phyloP scores from a whole-genome alignment of 2,797 vertebrate genomes.

The Macrochelys suwanniensis region DNA sequence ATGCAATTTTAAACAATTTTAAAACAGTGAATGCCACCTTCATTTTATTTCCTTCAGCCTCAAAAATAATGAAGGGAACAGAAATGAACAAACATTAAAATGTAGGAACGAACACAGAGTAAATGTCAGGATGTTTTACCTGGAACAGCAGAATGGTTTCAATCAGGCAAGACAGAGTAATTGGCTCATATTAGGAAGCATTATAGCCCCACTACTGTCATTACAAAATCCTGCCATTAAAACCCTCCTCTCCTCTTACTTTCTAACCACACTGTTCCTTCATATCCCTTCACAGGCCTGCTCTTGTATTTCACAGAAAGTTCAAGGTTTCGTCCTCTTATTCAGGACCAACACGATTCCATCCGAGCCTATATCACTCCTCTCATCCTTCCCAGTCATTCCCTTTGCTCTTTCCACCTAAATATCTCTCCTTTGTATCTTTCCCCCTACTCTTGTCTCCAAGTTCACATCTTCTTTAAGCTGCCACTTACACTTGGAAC shows the following conservation, averaged over 20 bases:
- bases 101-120: background rate
- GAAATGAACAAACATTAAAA: background rate
- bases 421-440: background rate
- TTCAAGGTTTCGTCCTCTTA: background rate
- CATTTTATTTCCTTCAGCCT: background rate
- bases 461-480: background rate
- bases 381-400: background rate
- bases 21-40: background rate
- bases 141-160: background rate
- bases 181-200: conserved; percentile 4
- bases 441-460: background rate
- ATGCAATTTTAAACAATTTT: background rate
- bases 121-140: background rate
- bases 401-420: background rate
- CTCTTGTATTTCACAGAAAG: background rate
- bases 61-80: background rate
- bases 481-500: background rate
- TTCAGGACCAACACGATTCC: background rate
- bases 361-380: background rate
- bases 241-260: background rate
- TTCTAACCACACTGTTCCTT: background rate
- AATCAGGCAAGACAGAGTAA: background rate
- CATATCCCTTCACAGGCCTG: background rate
- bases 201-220: background rate
- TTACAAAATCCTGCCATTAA: conserved; percentile 9